Percentiles rank a stretch among this genome's conserved stretches.
Evolutionary conservation across 1,140 invertebrate species (phyloP).

Genomic region (Brachionus paranguensis): DNA sequence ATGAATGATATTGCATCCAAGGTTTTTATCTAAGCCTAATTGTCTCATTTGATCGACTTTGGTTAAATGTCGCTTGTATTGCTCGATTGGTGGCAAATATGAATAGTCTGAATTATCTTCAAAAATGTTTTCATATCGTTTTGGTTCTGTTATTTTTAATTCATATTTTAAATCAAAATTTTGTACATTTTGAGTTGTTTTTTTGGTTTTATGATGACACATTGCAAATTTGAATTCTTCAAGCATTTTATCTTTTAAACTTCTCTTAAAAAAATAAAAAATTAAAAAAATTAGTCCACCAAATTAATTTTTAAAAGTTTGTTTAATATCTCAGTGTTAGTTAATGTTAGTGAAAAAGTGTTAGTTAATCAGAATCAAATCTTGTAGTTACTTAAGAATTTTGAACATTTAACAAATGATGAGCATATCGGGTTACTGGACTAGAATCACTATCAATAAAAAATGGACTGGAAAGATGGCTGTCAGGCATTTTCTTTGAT

Average conservation of each 20-base stretch:
- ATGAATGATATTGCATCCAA: background rate
- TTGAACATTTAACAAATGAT: background rate
- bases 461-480: background rate
- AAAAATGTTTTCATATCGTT: slow-evolving; percentile 17
- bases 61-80: background rate
- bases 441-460: background rate
- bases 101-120: background rate
- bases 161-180: slow-evolving; percentile 2
- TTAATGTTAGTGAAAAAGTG: background rate
- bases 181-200: background rate
- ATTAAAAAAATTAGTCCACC: background rate
- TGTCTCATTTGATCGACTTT: background rate
- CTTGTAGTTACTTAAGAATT: background rate
- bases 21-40: background rate
- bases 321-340: background rate
- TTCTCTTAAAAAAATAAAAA: background rate
- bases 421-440: background rate
- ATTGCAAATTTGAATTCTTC: slow-evolving; percentile 37
- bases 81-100: background rate
- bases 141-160: slow-evolving; percentile 8
- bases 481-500: background rate
- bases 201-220: slow-evolving; percentile 13
- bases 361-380: background rate
- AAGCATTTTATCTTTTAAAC: slow-evolving; percentile 16
- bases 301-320: too few relatives aligned